Conservation (phyloP, 2,888 invertebrate species). For the Lasioglossum malachurum region DNA sequence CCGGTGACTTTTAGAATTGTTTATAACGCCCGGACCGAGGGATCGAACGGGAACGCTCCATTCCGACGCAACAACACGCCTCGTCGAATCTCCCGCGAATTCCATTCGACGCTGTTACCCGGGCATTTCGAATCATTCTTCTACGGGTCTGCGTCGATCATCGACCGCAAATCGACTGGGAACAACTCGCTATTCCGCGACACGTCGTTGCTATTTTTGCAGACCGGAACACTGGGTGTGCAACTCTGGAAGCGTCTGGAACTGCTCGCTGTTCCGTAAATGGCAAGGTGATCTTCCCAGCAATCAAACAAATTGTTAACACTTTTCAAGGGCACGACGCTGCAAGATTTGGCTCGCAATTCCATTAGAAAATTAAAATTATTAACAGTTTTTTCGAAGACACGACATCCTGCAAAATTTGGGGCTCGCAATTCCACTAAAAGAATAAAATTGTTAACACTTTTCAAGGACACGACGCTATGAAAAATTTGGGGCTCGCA, state of each 20-base stretch:
- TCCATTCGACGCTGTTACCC: neutral
- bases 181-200: neutral
- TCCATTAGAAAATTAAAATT: too few species aligned
- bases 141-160: neutral
- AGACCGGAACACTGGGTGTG: too few species aligned
- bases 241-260: neutral
- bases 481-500: neutral
- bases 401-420: too few species aligned
- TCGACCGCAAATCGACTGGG: neutral
- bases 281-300: too few species aligned
- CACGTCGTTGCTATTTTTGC: neutral
- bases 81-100: constrained; percentile 12
- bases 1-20: constrained; percentile 20
- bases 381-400: too few species aligned
- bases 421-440: too few species aligned
- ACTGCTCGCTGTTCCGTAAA: neutral
- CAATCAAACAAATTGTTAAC: neutral
- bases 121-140: neutral
- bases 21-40: neutral
- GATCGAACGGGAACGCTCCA: neutral
- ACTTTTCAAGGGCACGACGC: neutral
- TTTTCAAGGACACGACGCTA: too few species aligned
- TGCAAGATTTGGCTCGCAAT: too few species aligned
- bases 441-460: too few species aligned
- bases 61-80: neutral